A percentile compares a stretch with the other conserved stretches of the same genome.
Conservation (phyloP, 2,888 invertebrate species). For the Frankliniella fusca region DNA sequence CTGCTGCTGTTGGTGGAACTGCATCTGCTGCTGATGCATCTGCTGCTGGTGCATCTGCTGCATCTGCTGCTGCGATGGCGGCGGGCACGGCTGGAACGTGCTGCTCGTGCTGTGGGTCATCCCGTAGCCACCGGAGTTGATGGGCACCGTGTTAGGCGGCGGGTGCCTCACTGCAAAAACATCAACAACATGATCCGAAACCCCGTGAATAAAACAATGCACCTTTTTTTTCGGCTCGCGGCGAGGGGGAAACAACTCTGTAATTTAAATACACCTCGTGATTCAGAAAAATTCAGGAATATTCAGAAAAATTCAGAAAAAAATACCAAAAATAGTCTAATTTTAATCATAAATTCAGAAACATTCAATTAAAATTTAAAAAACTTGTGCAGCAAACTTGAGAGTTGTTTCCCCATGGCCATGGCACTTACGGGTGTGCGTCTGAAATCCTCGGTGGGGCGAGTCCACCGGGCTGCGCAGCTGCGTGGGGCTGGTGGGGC, state of each 20-base stretch:
- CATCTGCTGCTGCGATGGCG: neutral
- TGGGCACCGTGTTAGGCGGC: neutral
- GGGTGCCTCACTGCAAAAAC: neutral
- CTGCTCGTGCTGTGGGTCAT: slow-evolving; percentile 20
- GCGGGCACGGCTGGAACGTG: neutral
- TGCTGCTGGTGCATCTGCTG: slow-evolving; percentile 2
- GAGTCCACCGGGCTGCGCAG: neutral
- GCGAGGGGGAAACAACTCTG: too few species aligned
- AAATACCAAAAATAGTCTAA: too few species aligned
- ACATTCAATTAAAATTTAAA: too few species aligned
- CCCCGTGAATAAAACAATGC: too few species aligned
- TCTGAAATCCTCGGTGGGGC: neutral
- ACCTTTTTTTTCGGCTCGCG: too few species aligned
- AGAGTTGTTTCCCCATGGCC: neutral
- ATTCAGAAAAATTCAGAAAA: too few species aligned
- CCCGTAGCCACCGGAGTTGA: neutral
- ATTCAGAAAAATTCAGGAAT: too few species aligned
- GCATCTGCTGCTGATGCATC: neutral
- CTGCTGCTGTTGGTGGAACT: slow-evolving; percentile 2
- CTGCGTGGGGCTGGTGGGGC: slow-evolving; percentile 11
- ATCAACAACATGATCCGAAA: neutral
- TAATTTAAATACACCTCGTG: too few species aligned
- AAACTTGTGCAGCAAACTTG: too few species aligned
- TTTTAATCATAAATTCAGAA: too few species aligned
- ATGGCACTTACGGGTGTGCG: neutral